These are phyloP conservation scores for Dasysyrphus albostriatus DNA, from an alignment of 2,888 invertebrate genomes.

Conservation along the genomic window DNA sequence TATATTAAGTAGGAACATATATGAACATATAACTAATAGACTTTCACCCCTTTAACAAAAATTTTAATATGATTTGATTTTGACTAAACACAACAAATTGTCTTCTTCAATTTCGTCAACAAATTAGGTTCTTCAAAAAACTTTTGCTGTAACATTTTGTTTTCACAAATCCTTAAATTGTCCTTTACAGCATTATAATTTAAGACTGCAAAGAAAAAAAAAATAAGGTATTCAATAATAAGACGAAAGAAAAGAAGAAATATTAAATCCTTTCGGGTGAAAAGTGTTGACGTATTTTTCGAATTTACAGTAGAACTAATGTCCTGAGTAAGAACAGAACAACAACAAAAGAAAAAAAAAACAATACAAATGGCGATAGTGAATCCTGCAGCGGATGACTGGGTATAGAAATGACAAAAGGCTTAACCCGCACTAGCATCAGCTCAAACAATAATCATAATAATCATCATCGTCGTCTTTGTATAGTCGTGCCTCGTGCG, in stretches of 20 bases:
- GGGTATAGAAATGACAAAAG: constrained; percentile 18
- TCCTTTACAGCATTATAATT: not conserved
- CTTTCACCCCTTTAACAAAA: too few relatives aligned
- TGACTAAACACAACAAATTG: too few relatives aligned
- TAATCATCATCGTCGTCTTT: not conserved
- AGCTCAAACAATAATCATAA: constrained; percentile 28
- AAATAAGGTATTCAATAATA: not conserved
- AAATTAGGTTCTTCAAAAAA: not conserved
- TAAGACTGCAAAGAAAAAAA: not conserved
- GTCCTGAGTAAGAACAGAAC: not conserved
- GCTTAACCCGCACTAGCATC: constrained; percentile 33
- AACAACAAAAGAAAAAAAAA: not conserved
- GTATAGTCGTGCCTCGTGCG: not conserved
- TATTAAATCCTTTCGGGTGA: constrained; percentile 33
- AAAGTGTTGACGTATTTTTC: not conserved
- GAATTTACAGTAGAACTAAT: not conserved
- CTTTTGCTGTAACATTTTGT: not conserved
- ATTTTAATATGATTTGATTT: too few relatives aligned
- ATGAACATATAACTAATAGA: too few relatives aligned
- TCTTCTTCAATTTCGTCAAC: too few relatives aligned
- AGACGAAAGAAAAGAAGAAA: not conserved
- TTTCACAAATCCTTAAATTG: not conserved
- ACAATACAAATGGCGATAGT: not conserved
- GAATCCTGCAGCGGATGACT: constrained; percentile 39
- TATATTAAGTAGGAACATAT: too few relatives aligned